A percentile compares a stretch with the other conserved stretches of the same genome.
Conservation (phyloP, 2,797 vertebrate genomes). For the Micromesistius poutassou region DNA sequence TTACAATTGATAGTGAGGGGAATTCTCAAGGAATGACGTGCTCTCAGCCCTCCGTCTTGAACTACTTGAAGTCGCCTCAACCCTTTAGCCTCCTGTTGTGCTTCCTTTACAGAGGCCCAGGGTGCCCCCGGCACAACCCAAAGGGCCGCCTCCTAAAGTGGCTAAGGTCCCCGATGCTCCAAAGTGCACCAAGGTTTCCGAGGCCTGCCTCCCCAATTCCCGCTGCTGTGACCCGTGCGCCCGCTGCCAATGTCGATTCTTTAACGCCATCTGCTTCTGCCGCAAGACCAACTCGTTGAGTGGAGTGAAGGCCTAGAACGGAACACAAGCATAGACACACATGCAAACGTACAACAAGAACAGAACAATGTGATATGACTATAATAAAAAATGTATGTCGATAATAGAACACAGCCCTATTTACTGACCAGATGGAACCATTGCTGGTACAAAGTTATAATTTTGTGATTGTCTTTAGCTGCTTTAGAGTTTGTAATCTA, state of each 20-base stretch:
- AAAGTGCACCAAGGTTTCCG: conserved; percentile 73
- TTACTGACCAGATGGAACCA: neutral
- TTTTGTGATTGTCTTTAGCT: neutral
- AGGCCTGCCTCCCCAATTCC: conserved; percentile 78
- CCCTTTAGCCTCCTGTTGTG: neutral
- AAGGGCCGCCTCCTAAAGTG: neutral
- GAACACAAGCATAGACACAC: neutral
- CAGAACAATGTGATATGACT: neutral
- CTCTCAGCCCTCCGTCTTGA: neutral
- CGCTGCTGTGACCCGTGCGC: conserved; percentile 78
- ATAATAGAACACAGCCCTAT: neutral
- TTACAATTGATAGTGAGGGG: neutral
- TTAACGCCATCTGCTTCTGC: conserved; percentile 82
- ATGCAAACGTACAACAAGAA: neutral
- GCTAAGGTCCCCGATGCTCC: neutral
- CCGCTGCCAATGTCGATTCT: conserved; percentile 85
- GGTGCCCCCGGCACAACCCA: conserved; percentile 5
- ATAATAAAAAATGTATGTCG: neutral
- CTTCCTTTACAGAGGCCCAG: conserved; percentile 36
- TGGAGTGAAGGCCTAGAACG: conserved; percentile 27
- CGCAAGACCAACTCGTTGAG: conserved; percentile 61
- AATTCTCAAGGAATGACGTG: neutral
- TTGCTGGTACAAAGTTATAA: neutral
- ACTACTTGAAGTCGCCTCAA: neutral
- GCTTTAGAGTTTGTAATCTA: conserved; percentile 2